Evolutionary conservation across 1,140 invertebrate genomes (phyloP).

Genomic region (Lutraria rhynchaena): DNA sequence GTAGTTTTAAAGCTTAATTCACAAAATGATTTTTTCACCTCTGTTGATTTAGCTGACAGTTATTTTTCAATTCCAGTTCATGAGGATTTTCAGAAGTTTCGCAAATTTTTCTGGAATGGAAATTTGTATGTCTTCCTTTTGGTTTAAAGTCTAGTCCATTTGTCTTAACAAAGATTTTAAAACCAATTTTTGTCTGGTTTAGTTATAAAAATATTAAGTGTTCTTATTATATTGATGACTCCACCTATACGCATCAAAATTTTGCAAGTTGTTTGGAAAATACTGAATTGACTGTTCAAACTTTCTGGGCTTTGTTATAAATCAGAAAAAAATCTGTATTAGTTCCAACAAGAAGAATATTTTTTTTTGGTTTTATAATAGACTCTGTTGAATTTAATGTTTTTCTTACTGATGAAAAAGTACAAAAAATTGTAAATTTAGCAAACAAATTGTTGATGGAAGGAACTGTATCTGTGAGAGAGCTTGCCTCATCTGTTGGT

Average conservation of each 20-base stretch:
- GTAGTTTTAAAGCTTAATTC: conserved; percentile 20
- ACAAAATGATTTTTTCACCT: conserved; percentile 34
- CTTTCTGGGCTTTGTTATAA: conserved; percentile 48
- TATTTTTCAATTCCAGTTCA: conserved; percentile 34
- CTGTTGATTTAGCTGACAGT: conserved; percentile 7
- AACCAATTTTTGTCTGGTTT: conserved; percentile 52
- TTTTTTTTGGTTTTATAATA: conserved; percentile 58
- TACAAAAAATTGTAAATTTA: too few species aligned
- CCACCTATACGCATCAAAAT: too few species aligned
- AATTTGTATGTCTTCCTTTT: background rate
- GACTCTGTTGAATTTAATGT: conserved; percentile 58
- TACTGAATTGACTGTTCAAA: conserved; percentile 3
- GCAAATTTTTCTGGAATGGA: conserved; percentile 13
- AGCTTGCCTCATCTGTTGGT: too few species aligned
- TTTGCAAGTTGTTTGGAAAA: conserved; percentile 14
- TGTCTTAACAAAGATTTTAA: conserved; percentile 55
- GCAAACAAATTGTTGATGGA: too few species aligned
- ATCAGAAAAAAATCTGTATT: conserved; percentile 53
- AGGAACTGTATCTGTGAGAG: too few species aligned
- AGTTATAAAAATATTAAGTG: conserved; percentile 31
- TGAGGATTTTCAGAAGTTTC: conserved; percentile 16
- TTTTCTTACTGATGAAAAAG: too few species aligned
- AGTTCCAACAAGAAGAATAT: conserved; percentile 25
- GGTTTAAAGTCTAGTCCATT: background rate
- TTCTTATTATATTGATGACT: too few species aligned